phyloP scores from a whole-genome alignment of 2,888 invertebrate species.

The Maniola hyperantus region DNA sequence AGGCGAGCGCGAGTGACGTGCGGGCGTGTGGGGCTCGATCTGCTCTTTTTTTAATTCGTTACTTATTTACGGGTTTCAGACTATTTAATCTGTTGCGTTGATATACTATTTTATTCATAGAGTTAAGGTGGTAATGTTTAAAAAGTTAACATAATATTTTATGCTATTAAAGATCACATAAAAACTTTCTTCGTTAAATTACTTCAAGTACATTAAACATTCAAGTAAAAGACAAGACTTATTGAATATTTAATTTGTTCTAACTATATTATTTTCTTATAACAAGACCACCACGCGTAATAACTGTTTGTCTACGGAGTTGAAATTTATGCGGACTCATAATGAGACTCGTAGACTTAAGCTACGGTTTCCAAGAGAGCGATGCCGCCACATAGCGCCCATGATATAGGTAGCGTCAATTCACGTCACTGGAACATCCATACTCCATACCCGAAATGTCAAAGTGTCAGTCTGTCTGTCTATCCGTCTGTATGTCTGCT shows the following conservation, averaged over 20 bases:
- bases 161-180: conserved; percentile 13
- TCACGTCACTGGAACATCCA: too few relatives aligned
- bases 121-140: conserved; percentile 2
- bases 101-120: conserved; percentile 17
- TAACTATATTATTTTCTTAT: conserved; percentile 20
- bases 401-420: too few relatives aligned
- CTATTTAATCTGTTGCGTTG: neutral
- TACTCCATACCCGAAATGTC: too few relatives aligned
- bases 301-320: conserved; percentile 17
- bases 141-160: conserved; percentile 3
- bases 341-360: neutral
- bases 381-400: too few relatives aligned
- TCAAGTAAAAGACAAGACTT: conserved; percentile 41
- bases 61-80: too few relatives aligned
- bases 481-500: too few relatives aligned
- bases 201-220: conserved; percentile 62
- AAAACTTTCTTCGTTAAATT: conserved; percentile 18
- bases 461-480: too few relatives aligned
- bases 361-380: neutral
- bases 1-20: too few relatives aligned
- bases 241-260: conserved; percentile 24
- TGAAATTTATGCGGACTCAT: conserved; percentile 17
- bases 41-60: neutral
- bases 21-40: too few relatives aligned
- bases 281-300: conserved; percentile 13